A percentile compares a stretch with the other conserved stretches of the same genome.
Evolutionary conservation across 2,113 vertebrate genomes (phyloP).

Genomic region (Scolopax mira): DNA sequence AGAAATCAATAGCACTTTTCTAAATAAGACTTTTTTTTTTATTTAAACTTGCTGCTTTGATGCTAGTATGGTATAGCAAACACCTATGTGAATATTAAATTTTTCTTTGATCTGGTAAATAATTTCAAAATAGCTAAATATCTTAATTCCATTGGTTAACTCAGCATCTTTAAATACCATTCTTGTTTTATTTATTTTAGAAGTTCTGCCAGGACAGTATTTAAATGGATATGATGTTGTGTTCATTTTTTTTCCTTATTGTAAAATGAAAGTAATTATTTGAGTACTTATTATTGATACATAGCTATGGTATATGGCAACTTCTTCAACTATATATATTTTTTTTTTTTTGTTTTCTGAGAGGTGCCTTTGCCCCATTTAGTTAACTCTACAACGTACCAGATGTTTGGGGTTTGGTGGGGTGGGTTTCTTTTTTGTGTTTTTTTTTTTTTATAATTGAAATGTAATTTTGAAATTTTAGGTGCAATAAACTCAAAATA

Average conservation of each 20-base stretch:
- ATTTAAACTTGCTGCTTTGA: neutral
- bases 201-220: neutral
- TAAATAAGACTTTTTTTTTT: neutral
- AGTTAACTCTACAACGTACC: neutral
- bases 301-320: neutral
- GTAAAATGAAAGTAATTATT: neutral
- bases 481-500: neutral
- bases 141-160: neutral
- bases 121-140: neutral
- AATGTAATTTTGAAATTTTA: neutral
- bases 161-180: neutral
- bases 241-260: neutral
- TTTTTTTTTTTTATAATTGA: neutral
- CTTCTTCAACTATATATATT: neutral
- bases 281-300: neutral
- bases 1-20: neutral
- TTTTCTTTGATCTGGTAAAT: neutral
- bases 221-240: neutral
- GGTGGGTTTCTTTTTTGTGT: neutral
- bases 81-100: neutral
- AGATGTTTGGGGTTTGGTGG: neutral
- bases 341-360: neutral
- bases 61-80: neutral
- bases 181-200: neutral
- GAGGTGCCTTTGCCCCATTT: neutral